phyloP scores from a whole-genome alignment of 2,888 invertebrate species.

The Pycnomerus fuliginosus region DNA sequence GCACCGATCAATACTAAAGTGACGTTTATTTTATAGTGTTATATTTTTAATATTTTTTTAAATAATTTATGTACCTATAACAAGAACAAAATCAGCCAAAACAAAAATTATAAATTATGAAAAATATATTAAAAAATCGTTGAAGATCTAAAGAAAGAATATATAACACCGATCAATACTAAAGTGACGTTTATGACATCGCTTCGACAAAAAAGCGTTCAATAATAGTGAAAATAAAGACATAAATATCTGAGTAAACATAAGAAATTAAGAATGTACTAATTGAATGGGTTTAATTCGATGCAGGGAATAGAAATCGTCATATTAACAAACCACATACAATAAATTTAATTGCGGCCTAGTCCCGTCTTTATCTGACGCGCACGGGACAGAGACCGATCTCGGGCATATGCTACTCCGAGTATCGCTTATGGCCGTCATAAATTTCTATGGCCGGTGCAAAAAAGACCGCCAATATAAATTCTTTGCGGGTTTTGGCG shows the following conservation, averaged over 20 bases:
- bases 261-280: slow-evolving; percentile 48
- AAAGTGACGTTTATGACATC: too few species aligned
- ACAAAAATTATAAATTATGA: too few species aligned
- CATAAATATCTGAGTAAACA: slow-evolving; percentile 38
- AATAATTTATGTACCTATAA: too few species aligned
- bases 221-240: slow-evolving; percentile 38
- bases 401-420: slow-evolving; percentile 2
- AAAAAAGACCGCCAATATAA: slow-evolving; percentile 8
- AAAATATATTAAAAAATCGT: too few species aligned
- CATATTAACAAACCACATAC: slow-evolving; percentile 43
- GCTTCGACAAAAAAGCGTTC: too few species aligned
- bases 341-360: slow-evolving; percentile 37
- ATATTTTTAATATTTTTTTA: too few species aligned
- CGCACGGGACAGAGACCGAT: slow-evolving; percentile 23
- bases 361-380: slow-evolving; percentile 25
- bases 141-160: too few species aligned
- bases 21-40: too few species aligned
- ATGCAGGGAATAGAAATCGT: slow-evolving; percentile 47
- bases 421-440: slow-evolving; percentile 19
- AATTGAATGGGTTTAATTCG: slow-evolving; percentile 48
- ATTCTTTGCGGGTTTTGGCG: too few species aligned
- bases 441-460: slow-evolving; percentile 17
- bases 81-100: too few species aligned
- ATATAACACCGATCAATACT: too few species aligned
- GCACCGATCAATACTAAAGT: too few species aligned